Evolutionary conservation across 2,113 vertebrate species (phyloP).

Genomic region (Murina feae): DNA sequence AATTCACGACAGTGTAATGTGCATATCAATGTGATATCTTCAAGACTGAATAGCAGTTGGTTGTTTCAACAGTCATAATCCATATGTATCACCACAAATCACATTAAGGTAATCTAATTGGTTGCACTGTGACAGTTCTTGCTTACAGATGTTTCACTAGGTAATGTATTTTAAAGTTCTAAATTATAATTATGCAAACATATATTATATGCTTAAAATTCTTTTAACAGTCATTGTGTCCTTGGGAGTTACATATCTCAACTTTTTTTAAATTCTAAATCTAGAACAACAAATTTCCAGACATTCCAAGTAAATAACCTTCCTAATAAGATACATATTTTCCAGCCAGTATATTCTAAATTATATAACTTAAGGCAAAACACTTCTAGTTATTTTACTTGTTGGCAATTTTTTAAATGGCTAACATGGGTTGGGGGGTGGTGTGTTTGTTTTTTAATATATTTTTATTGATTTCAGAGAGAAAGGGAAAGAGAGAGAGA

Average conservation of each 20-base stretch:
- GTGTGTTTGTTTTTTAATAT: neutral
- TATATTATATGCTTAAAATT: neutral
- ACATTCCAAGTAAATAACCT: conserved; percentile 10
- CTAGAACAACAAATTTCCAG: neutral
- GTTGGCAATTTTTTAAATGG: conserved; percentile 5
- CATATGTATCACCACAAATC: neutral
- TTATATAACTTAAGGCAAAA: conserved; percentile 4
- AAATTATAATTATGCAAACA: conserved; percentile 28
- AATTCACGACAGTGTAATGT: neutral
- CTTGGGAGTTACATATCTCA: neutral
- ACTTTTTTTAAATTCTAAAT: neutral
- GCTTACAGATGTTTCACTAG: neutral
- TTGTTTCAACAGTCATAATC: neutral
- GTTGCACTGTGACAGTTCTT: neutral
- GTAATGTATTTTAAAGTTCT: conserved; percentile 12
- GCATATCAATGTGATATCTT: neutral
- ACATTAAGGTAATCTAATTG: neutral
- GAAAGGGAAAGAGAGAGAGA: neutral
- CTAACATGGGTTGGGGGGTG: neutral
- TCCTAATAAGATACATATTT: neutral
- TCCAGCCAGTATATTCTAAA: neutral
- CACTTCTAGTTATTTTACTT: neutral
- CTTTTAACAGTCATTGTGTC: neutral
- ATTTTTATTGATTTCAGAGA: neutral
- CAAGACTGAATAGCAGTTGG: neutral